Evolutionary conservation across 1,140 invertebrate species (phyloP), one percentile per base, ranked within the genome.

Genomic region (Neodiprion fabricii): DNA sequence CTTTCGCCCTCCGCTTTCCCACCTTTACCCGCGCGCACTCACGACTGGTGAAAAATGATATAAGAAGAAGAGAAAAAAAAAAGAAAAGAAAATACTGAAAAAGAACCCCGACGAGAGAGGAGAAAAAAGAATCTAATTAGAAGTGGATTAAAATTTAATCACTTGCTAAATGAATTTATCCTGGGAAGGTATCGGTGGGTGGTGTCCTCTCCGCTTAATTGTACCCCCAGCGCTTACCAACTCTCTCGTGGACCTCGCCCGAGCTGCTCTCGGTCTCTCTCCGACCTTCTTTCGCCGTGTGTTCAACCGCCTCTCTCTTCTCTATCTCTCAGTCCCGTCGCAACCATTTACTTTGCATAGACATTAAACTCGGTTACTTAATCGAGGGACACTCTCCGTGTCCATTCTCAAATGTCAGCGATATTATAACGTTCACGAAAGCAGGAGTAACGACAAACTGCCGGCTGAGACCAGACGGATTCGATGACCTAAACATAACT

Each of bases 101-200:
- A 65, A 65, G 17, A 65, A 65, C 12, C 12, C 5, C 28, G 28
- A 40, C 12, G 17, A 65, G 17, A 40, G 65, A 40, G 65, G 49
- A 74, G 74, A 80, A 75, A 80, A 83, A 82, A 84, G 17, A 85
- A 82, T 85, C 79, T 85, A 85, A 85, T 85, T 85, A 84, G 82
- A 84, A 85, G 80, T 83, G 81, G 79, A 85, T 85, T 84, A 85
- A 85, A 85, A 84, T 85, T 85, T 83, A 85, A 85, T 84, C 82
- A 83, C 80, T 79, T 76, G 77, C 82, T 81, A 83, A 84, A 81
- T 78, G 79, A 84, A 84, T 75, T 83, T 83, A 82, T 84, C 80
- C 77, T 61, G 75, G 68, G 53, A 61, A 53, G 78, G 73, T 80
- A 82, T 83, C 78, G 80, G 79, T 78, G 81, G 79, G 80, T 79